Evolutionary conservation across 2,888 invertebrate species (phyloP).

Genomic region (Salpingus planirostris): DNA sequence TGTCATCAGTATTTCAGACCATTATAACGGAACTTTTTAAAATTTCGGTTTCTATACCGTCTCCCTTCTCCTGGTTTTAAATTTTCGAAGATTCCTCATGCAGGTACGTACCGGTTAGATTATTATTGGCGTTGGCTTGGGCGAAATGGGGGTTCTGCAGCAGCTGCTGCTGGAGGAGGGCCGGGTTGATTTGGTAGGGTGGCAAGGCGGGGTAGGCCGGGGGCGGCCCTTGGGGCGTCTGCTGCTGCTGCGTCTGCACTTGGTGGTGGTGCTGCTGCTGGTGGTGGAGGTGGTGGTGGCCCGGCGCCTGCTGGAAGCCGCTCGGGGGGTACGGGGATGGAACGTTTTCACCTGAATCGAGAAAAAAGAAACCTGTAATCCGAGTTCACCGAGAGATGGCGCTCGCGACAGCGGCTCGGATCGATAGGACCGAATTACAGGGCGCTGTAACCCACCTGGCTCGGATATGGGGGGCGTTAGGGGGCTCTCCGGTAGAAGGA

Average conservation of each 20-base stretch:
- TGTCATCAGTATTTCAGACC: no score
- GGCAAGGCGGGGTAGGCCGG: constrained; percentile 38
- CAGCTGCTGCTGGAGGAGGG: constrained; percentile 48
- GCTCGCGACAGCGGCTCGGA: no score
- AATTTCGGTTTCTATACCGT: no score
- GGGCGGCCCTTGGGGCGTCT: constrained; percentile 40
- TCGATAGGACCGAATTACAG: no score
- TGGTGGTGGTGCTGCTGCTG: constrained; percentile 36
- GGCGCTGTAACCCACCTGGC: no score
- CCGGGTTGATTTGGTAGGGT: constrained; percentile 33
- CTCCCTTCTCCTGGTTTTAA: no score
- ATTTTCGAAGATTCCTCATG: no score
- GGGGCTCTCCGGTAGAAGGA: constrained; percentile 83
- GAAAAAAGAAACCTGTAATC: constrained; percentile 14
- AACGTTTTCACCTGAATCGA: constrained; percentile 1
- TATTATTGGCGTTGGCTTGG: constrained; percentile 44
- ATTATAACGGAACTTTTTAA: no score
- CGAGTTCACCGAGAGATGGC: no score
- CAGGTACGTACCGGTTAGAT: constrained; percentile 44
- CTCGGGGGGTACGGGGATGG: background rate
- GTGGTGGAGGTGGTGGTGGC: constrained; percentile 38
- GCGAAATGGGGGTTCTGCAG: constrained; percentile 46
- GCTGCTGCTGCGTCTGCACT: constrained; percentile 21
- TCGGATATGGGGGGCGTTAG: constrained; percentile 75
- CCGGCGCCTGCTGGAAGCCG: constrained; percentile 43